Base-by-base conservation (phyloP, 2,797 vertebrate genomes). In the Catamblyrhynchus diadema region DNA sequence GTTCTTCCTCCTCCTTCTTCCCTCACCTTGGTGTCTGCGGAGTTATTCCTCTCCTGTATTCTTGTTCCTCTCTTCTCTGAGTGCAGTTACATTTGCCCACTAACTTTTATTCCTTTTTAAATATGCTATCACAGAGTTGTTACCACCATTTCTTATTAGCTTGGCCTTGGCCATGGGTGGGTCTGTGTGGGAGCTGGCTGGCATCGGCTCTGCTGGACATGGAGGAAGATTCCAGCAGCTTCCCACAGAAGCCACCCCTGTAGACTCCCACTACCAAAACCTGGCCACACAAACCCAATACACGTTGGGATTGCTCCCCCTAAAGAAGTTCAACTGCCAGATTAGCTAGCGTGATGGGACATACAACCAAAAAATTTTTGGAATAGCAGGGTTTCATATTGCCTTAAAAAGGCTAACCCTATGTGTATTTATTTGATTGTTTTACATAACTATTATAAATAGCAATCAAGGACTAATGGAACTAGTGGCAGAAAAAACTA, bases 101-200 rank as follows among this genome's bases (percentile, higher is more conserved):
- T n/a, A 28, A 23, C 25, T 64, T 72, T 8, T 48, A 4, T 39
- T 72, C 28, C 42, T 35, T 73, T 14, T 47, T 25, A 17, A 41
- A 20, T 14, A 10, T 54, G 50, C 44, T 79, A n/a, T 2, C 18
- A 10, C 14, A 22, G 28, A 7, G 8, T 30, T 0, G 0, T 17
- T 65, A 9, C 21, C 17, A 25, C 35, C 30, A 33, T 48, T 73
- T 56, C 42, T 17, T 16, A 4, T 0, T 41, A 65, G 13, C 50
- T 56, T 64, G 48, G 59, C 20, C 24, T 33, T 83, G 50, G 50
- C 50, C 42, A 30, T 20, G 28, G 59, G 16, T 56, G 25, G 25
- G 16, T 48, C 50, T 41, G 13, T 64, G 16, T 56, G 42, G 25
- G 10, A 37, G 10, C 42, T 33, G 42, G 25, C 42, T 64, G 81